Conservation (phyloP, 92 coral and sea anemone species). For the Porites lobata region DNA sequence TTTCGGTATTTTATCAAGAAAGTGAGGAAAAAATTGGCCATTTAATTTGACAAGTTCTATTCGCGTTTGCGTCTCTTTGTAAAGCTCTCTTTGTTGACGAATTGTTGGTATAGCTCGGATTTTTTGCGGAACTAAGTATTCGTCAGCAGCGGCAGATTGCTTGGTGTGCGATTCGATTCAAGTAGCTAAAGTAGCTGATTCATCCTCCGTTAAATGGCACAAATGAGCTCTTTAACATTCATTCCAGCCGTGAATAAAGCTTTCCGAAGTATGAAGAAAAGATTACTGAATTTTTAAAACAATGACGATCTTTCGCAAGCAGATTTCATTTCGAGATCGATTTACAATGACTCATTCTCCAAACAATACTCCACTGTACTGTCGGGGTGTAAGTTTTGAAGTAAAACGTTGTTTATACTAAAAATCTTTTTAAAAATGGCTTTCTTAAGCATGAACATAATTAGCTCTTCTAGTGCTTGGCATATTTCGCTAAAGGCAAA, state of each 20-base stretch:
- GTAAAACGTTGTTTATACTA: background rate
- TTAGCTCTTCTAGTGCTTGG: background rate
- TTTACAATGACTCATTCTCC: constrained; percentile 34
- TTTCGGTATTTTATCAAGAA: too few relatives aligned
- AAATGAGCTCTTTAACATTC: background rate
- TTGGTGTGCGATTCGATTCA: too few relatives aligned
- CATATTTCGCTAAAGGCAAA: background rate
- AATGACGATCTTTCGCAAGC: constrained; percentile 24
- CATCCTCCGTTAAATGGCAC: background rate
- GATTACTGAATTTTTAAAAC: constrained; percentile 17
- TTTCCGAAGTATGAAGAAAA: background rate
- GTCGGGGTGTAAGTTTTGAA: background rate
- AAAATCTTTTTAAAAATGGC: background rate
- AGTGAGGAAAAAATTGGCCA: too few relatives aligned
- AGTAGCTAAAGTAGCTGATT: background rate
- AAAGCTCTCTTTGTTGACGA: too few relatives aligned
- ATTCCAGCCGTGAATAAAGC: too few relatives aligned
- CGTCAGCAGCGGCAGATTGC: too few relatives aligned
- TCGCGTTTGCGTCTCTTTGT: too few relatives aligned
- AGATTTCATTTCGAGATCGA: constrained; percentile 40
- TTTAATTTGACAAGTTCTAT: too few relatives aligned
- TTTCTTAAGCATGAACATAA: background rate
- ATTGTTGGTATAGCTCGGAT: too few relatives aligned
- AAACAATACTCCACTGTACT: constrained; percentile 29
- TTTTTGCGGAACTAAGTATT: too few relatives aligned